Conservation (phyloP, 2,113 vertebrate genomes). For the Collichthys lucidus region DNA sequence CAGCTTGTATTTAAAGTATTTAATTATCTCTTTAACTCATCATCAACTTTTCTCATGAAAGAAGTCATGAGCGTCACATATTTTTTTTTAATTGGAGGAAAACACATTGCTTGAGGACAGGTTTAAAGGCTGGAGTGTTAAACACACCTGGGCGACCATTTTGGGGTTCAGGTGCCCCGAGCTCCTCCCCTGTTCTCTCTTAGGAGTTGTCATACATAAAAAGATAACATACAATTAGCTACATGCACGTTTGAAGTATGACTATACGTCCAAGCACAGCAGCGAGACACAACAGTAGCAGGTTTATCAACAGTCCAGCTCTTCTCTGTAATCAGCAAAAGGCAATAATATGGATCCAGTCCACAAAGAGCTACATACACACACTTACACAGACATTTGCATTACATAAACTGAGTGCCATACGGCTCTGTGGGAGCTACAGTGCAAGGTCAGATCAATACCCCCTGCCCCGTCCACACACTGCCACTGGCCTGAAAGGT, state of each 20-base stretch:
- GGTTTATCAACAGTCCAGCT: slow-evolving; percentile 13
- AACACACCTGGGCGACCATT: slow-evolving; percentile 66
- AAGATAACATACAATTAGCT: slow-evolving; percentile 33
- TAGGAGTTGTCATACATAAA: slow-evolving; percentile 29
- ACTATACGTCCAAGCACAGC: background rate
- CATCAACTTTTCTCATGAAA: background rate
- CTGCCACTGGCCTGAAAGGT: slow-evolving; percentile 48
- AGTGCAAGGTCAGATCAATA: slow-evolving; percentile 67
- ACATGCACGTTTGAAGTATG: background rate
- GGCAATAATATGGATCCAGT: slow-evolving; percentile 35
- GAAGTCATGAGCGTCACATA: background rate
- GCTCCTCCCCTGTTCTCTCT: slow-evolving; percentile 49
- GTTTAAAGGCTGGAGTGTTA: slow-evolving; percentile 5
- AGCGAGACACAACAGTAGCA: background rate
- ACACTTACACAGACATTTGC: slow-evolving; percentile 34
- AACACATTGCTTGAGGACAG: background rate
- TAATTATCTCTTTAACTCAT: background rate
- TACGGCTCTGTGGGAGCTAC: slow-evolving; percentile 50
- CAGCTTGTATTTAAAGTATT: background rate
- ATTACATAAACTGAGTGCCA: slow-evolving; percentile 53
- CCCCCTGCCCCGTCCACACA: slow-evolving; percentile 42
- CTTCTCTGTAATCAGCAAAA: slow-evolving; percentile 6
- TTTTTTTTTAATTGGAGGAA: background rate
- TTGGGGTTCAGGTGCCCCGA: slow-evolving; percentile 22
- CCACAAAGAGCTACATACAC: slow-evolving; percentile 51